Conservation (phyloP, 1,140 invertebrate species). For the Tetramorium parvispinum region DNA sequence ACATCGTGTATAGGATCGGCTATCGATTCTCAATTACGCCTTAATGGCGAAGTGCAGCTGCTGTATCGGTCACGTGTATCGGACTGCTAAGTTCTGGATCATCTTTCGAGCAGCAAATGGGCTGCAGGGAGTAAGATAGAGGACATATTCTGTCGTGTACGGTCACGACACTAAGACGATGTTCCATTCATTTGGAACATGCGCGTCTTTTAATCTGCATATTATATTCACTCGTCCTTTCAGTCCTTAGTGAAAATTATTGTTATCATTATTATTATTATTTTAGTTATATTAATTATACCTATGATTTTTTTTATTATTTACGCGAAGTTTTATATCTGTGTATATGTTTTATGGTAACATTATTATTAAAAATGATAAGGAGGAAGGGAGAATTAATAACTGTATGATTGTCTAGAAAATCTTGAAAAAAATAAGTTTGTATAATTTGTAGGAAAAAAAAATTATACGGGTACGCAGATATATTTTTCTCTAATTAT, state of each 20-base stretch:
- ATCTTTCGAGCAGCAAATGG: conserved; percentile 62
- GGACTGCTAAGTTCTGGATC: conserved; percentile 67
- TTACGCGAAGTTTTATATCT: not conserved
- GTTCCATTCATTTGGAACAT: conserved; percentile 15
- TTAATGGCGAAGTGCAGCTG: conserved; percentile 67
- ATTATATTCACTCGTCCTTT: not conserved
- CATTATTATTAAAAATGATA: not conserved
- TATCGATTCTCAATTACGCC: conserved; percentile 76
- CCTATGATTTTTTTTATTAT: not conserved
- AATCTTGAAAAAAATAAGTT: not conserved
- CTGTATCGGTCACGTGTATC: conserved; percentile 69
- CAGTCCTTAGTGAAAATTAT: not conserved
- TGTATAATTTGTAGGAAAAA: not conserved
- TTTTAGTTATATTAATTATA: not conserved
- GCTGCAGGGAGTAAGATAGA: conserved; percentile 21
- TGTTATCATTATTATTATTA: not conserved
- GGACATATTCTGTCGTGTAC: conserved; percentile 22
- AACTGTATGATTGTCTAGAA: not conserved
- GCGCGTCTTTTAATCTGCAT: not conserved
- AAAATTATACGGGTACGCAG: not conserved
- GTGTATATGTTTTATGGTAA: not conserved
- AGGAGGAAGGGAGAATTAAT: not conserved
- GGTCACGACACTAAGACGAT: conserved; percentile 12
- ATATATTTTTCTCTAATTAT: not conserved
- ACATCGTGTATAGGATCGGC: conserved; percentile 63